Evolutionary conservation across 53 echinoderm and acorn worm genomes (phyloP).

Genomic region (Paracentrotus lividus): DNA sequence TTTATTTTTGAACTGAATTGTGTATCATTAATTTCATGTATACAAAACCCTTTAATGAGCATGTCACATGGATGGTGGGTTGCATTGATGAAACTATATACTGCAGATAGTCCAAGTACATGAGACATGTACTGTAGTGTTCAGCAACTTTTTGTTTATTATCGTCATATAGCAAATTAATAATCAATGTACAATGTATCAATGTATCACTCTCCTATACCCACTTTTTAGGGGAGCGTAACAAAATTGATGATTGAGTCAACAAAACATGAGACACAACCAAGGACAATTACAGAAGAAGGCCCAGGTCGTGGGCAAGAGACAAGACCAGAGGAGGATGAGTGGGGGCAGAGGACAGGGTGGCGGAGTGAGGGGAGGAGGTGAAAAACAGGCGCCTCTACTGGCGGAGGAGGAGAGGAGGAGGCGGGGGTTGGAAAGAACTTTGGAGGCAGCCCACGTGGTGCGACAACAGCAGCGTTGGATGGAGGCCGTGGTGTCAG

Average conservation of each 20-base stretch:
- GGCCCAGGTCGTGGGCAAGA: neutral
- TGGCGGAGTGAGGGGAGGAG: neutral
- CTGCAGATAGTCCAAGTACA: too few relatives aligned
- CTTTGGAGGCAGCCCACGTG: neutral
- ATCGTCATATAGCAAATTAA: too few relatives aligned
- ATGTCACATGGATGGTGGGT: too few relatives aligned
- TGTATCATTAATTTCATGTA: too few relatives aligned
- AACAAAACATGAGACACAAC: neutral
- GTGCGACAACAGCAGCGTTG: constrained; percentile 2
- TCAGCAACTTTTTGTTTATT: too few relatives aligned
- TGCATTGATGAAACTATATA: too few relatives aligned
- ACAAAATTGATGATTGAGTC: constrained; percentile 5
- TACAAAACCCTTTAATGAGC: too few relatives aligned
- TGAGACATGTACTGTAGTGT: too few relatives aligned
- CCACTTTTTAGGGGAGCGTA: constrained; percentile 22
- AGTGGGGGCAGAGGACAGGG: constrained; percentile 28
- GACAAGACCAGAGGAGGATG: constrained; percentile 17
- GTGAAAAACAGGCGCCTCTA: neutral
- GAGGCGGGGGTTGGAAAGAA: neutral
- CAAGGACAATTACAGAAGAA: neutral
- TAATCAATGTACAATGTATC: too few relatives aligned
- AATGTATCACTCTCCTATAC: neutral
- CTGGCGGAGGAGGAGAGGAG: neutral
- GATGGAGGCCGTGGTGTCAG: neutral
- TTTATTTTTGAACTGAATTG: too few relatives aligned